phyloP scores from a whole-genome alignment of 2,888 invertebrate genomes.

The Mimachlamys varia region DNA sequence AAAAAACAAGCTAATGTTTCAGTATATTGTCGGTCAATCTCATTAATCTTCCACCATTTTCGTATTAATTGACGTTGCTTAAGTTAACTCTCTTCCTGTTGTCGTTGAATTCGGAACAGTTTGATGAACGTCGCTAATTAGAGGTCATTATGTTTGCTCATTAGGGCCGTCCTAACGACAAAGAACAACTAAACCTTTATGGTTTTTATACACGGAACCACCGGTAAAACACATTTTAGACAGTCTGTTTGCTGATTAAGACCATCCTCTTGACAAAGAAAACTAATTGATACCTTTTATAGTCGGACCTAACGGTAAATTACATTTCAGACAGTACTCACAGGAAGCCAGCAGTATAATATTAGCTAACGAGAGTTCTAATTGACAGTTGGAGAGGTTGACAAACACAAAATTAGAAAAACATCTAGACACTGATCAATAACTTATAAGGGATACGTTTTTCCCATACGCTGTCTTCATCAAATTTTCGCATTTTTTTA shows the following conservation, averaged over 20 bases:
- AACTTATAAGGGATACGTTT: background rate
- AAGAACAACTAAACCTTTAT: background rate
- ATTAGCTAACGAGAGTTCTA: background rate
- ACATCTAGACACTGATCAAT: background rate
- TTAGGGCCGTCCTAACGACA: background rate
- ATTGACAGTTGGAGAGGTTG: slow-evolving; percentile 2
- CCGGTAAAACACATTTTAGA: background rate
- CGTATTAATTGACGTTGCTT: background rate
- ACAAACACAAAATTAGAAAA: background rate
- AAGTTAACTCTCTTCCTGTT: background rate
- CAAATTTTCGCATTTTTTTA: too few relatives aligned
- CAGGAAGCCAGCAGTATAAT: background rate
- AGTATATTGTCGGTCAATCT: background rate
- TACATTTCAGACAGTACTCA: background rate
- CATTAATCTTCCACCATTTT: background rate
- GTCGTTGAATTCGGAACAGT: background rate
- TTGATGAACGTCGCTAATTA: background rate
- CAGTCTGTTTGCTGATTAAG: background rate
- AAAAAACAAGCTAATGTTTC: background rate
- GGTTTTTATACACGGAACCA: background rate
- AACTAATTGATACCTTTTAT: background rate
- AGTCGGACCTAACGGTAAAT: background rate
- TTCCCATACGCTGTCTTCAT: too few relatives aligned
- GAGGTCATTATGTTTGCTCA: background rate
- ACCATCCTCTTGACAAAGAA: background rate